Evolutionary conservation across 1,140 invertebrate species (phyloP), one percentile per base, ranked within the genome.

Genomic region (Sesamia nonagrioides): DNA sequence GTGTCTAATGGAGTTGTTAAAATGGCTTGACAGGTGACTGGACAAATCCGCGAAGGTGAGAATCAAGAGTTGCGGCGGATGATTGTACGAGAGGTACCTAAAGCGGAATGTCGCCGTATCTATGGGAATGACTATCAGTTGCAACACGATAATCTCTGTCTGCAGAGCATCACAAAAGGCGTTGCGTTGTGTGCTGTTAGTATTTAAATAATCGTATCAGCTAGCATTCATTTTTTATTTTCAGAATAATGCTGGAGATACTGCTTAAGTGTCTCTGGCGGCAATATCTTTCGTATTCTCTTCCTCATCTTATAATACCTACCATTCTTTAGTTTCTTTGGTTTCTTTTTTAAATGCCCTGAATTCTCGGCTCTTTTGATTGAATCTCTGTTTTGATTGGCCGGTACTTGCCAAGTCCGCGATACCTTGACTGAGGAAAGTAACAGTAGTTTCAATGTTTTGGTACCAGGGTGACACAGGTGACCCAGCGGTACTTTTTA

Each of bases 1-100:
- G 48, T 15, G 6, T 17, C 13, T 17, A 63, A 17, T 18, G 3
- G 17, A 63, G n/a, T 48, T 60, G 7, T 60, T n/a, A 13, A 66
- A 42, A 37, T 35, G 58, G n/a, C 42, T 80, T 40, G 60, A 7
- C 78, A 94, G 92, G 84, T 89, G n/a, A 89, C 92, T 17, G 92
- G 92, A 5, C 91, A 92, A 73, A 93, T 94, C 42, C 86, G 92
- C 0, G 92, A 94, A 77, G 92, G 92, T 5, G 88, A 88, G 40
- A 93, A 93, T 82, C 92, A 94, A 73, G 92, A 94, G 76, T 79
- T 93, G 0, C 79, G 92, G 37, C 85, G 92, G 0, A 94, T 94
- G 92, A 91, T 94, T n/a, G 91, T 90, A 2, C 81, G 78, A 7
- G 88, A 90, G 50, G 73, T 90, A 0, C 78, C 88, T 0, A 80